Conservation (phyloP, 2,113 vertebrate species). For the Pterophyllum scalare region DNA sequence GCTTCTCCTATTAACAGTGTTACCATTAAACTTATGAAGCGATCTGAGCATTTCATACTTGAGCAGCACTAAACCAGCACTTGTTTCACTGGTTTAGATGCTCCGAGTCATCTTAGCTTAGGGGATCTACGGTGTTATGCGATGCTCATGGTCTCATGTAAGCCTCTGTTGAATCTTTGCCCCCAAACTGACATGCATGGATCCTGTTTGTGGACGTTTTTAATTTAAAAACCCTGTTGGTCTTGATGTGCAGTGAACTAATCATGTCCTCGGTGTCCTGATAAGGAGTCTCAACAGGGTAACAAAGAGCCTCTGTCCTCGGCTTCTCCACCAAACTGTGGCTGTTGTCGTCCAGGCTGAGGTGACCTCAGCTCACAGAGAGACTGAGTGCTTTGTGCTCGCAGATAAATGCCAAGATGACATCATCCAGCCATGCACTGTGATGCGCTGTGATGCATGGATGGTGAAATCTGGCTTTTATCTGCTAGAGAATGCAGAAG, state of each 20-base stretch:
- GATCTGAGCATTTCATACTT: slow-evolving; percentile 53
- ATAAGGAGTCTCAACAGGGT: neutral
- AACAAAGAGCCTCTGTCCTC: slow-evolving; percentile 57
- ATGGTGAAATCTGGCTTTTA: neutral
- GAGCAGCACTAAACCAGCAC: neutral
- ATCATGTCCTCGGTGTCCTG: neutral
- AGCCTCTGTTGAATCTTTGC: slow-evolving; percentile 15
- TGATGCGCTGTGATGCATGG: slow-evolving; percentile 27
- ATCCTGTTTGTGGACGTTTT: slow-evolving; percentile 26
- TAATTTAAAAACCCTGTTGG: neutral
- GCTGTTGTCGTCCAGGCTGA: slow-evolving; percentile 30
- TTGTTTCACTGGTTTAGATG: neutral
- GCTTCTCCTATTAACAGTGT: slow-evolving; percentile 44
- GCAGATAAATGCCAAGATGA: slow-evolving; percentile 49
- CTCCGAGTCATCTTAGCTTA: neutral
- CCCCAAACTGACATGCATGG: slow-evolving; percentile 43
- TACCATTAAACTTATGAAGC: neutral
- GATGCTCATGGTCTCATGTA: slow-evolving; percentile 50
- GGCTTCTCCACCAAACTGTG: slow-evolving; percentile 17
- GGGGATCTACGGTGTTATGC: slow-evolving; percentile 1
- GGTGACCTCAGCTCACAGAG: slow-evolving; percentile 68
- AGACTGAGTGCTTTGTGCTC: slow-evolving; percentile 66
- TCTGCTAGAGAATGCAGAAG: neutral
- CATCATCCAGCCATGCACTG: slow-evolving; percentile 41
- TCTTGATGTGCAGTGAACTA: neutral